phyloP scores from a whole-genome alignment of 1,140 invertebrate species.

The Eumeta japonica region DNA sequence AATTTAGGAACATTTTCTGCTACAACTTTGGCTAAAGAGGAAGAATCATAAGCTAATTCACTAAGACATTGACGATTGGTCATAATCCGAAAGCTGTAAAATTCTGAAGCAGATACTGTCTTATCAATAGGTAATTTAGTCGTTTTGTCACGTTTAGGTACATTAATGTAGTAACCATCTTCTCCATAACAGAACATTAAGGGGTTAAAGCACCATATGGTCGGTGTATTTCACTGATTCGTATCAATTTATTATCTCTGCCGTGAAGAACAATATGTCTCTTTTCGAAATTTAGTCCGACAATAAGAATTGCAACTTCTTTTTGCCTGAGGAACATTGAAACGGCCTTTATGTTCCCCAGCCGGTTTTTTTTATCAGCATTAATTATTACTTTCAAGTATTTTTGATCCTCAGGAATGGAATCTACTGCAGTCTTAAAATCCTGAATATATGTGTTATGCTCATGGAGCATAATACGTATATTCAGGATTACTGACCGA shows the following conservation, averaged over 20 bases:
- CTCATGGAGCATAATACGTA: constrained; percentile 10
- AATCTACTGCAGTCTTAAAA: too few species aligned
- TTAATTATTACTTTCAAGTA: constrained; percentile 25
- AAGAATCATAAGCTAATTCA: too few species aligned
- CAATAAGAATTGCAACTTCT: constrained; percentile 32
- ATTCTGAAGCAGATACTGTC: constrained; percentile 21
- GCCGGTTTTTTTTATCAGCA: constrained; percentile 26
- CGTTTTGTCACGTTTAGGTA: constrained; percentile 18
- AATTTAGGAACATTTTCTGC: too few species aligned
- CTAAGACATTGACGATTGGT: too few species aligned
- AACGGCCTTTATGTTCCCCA: constrained; percentile 25
- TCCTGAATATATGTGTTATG: constrained; percentile 17
- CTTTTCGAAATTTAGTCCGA: constrained; percentile 23
- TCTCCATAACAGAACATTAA: constrained; percentile 25
- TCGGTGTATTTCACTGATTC: constrained; percentile 23
- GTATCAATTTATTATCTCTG: constrained; percentile 17
- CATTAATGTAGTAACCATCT: constrained; percentile 18
- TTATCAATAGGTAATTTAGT: too few species aligned
- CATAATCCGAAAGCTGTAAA: constrained; percentile 19
- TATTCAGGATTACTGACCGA: too few species aligned
- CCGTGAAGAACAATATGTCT: constrained; percentile 20
- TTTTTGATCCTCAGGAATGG: constrained; percentile 17
- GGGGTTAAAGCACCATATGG: too few species aligned
- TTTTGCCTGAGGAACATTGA: constrained; percentile 29
- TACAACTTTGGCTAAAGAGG: too few species aligned